A percentile compares a stretch with the other conserved stretches of the same genome.
Evolutionary conservation across 2,888 invertebrate genomes (phyloP).

Genomic region (Opisthograptis luteolata): DNA sequence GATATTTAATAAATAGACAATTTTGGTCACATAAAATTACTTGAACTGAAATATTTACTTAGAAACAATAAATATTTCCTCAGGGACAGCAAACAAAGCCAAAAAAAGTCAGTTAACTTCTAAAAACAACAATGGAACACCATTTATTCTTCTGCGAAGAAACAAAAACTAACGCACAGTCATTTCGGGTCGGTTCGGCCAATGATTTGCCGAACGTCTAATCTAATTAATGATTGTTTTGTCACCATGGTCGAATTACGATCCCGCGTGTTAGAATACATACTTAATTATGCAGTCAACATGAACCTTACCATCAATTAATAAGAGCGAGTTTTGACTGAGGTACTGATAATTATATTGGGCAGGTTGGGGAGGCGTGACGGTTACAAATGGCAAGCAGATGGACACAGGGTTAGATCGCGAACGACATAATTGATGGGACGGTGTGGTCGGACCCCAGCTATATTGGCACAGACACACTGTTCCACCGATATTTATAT

Average conservation of each 20-base stretch:
- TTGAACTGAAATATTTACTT: neutral
- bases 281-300: slow-evolving; percentile 21
- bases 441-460: slow-evolving; percentile 52
- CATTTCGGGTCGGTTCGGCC: slow-evolving; percentile 53
- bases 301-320: slow-evolving; percentile 33
- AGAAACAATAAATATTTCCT: neutral
- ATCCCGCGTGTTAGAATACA: slow-evolving; percentile 50
- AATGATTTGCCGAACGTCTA: slow-evolving; percentile 70
- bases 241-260: slow-evolving; percentile 63
- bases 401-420: slow-evolving; percentile 75
- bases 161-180: slow-evolving; percentile 56
- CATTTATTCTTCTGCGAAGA: slow-evolving; percentile 37
- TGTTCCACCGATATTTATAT: slow-evolving; percentile 45
- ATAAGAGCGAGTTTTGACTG: slow-evolving; percentile 42
- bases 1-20: too few species aligned
- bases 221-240: slow-evolving; percentile 73
- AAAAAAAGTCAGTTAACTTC: slow-evolving; percentile 1
- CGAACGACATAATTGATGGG: slow-evolving; percentile 74
- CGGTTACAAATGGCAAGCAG: slow-evolving; percentile 72
- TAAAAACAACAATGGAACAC: slow-evolving; percentile 25
- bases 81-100: slow-evolving; percentile 3
- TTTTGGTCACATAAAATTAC: too few species aligned
- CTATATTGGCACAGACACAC: slow-evolving; percentile 53
- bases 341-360: slow-evolving; percentile 31
- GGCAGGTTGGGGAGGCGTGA: slow-evolving; percentile 55